Conservation (phyloP, 1,140 invertebrate species). For the Drosophila lowei region DNA sequence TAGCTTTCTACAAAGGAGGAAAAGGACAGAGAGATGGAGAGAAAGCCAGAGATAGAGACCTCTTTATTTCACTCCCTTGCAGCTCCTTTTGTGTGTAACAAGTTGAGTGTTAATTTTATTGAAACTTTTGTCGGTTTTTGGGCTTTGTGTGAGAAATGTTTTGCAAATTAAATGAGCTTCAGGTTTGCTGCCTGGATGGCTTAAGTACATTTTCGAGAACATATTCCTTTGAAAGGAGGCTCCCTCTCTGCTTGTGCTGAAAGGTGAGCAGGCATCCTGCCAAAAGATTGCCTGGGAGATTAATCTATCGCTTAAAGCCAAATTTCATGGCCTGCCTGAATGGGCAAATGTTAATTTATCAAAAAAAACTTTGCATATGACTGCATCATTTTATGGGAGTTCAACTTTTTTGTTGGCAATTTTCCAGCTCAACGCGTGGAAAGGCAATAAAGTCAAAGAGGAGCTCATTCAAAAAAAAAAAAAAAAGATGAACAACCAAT, state of each 20-base stretch:
- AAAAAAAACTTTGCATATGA: conserved; percentile 35
- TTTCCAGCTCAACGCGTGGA: conserved; percentile 47
- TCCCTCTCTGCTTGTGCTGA: neutral
- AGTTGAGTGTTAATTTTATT: conserved; percentile 63
- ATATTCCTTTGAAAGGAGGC: neutral
- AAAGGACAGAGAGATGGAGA: neutral
- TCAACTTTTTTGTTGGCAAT: conserved; percentile 41
- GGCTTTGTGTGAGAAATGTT: conserved; percentile 23
- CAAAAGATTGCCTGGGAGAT: conserved; percentile 23
- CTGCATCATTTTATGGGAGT: conserved; percentile 31
- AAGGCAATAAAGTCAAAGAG: neutral
- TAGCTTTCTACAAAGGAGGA: conserved; percentile 40
- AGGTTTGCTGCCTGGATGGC: conserved; percentile 3
- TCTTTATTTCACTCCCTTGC: conserved; percentile 5
- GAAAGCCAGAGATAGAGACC: conserved; percentile 3
- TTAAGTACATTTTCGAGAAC: neutral
- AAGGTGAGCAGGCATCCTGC: conserved; percentile 33
- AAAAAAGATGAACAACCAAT: neutral
- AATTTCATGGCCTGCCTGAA: conserved; percentile 4
- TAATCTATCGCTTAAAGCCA: conserved; percentile 14
- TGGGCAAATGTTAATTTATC: conserved; percentile 38
- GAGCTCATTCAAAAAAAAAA: no score
- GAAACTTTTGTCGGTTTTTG: conserved; percentile 41
- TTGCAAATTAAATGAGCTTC: conserved; percentile 32
- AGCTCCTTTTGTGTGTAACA: conserved; percentile 30